Base-by-base conservation (phyloP, 1,140 invertebrate genomes). In the Macrocentrus cingulum region DNA sequence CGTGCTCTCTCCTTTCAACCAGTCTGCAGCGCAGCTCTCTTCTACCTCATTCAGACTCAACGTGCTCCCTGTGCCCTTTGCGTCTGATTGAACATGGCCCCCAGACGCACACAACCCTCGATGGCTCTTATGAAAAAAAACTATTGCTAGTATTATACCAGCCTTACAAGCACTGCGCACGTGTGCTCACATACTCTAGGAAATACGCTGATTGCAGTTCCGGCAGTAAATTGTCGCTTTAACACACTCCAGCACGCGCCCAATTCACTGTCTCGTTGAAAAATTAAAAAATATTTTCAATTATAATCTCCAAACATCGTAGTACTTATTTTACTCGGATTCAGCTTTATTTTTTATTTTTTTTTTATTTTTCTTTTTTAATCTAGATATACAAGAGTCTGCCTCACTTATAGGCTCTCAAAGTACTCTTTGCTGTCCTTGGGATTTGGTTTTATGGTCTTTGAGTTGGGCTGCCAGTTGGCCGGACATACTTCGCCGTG, bases 401-500 rank as follows among this genome's bases (percentile, higher is more conserved):
- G n/a, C n/a, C n/a, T n/a, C n/a, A n/a, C n/a, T n/a, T n/a, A n/a
- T n/a, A n/a, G n/a, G n/a, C n/a, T 85, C 60, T 85, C 76, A 70
- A 92, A 93, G 75, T 91, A 93, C 65, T 90, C 81, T 69, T 89
- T 88, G 59, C 89, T 90, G n/a, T 84, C 88, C 50, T 85, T 83
- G 0, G 90, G 89, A 75, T 88, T 87, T 1, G 91, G 91, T 72
- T 92, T 92, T 46, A 94, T 94, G 15, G 91, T 93, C 62, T 87
- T 88, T 1, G 85, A 82, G 15, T 89, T 85, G 8, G 88, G 88
- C 59, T 89, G 85, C 91, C 91, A 94, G 67, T 91, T 91, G 6
- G 91, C 91, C 37, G 92, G 91, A 68, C 91, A 94, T 9, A 94
- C 92, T 87, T 97, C 94, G 55, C 95, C 95, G 72, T 97, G 89